phyloP scores from a whole-genome alignment of 2,888 invertebrate genomes.

The Cheilosia vernalis region DNA sequence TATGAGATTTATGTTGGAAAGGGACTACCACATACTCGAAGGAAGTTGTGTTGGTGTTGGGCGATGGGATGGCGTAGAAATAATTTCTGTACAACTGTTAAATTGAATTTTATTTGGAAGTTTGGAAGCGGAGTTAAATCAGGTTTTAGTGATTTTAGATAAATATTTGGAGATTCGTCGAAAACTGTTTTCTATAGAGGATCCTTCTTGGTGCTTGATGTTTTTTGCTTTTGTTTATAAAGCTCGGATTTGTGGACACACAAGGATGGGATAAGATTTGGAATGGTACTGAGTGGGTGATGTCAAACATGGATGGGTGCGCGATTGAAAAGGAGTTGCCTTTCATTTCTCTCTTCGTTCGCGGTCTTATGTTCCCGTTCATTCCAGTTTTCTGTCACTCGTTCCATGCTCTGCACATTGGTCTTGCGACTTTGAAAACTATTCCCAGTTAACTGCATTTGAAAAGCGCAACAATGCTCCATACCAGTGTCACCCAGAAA shows the following conservation, averaged over 20 bases:
- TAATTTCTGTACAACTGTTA: neutral
- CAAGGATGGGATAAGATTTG: no score
- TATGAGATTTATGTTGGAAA: neutral
- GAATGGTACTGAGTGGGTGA: no score
- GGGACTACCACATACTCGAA: neutral
- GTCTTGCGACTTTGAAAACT: no score
- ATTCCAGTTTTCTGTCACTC: no score
- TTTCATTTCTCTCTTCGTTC: no score
- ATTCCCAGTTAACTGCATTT: no score
- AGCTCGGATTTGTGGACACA: neutral
- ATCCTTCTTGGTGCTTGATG: neutral
- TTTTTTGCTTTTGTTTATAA: neutral
- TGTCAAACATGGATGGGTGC: no score
- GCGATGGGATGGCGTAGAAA: neutral
- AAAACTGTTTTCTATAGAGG: neutral
- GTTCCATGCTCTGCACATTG: no score
- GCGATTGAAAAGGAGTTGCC: no score
- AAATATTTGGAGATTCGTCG: neutral
- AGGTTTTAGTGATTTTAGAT: neutral
- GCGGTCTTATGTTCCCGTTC: no score
- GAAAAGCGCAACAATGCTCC: no score
- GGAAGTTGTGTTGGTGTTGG: neutral
- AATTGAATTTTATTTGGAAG: neutral
- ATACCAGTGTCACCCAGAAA: no score
- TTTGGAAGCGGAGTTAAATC: neutral